Conservation (phyloP, 2,888 invertebrate genomes). For the Gari tellinella region DNA sequence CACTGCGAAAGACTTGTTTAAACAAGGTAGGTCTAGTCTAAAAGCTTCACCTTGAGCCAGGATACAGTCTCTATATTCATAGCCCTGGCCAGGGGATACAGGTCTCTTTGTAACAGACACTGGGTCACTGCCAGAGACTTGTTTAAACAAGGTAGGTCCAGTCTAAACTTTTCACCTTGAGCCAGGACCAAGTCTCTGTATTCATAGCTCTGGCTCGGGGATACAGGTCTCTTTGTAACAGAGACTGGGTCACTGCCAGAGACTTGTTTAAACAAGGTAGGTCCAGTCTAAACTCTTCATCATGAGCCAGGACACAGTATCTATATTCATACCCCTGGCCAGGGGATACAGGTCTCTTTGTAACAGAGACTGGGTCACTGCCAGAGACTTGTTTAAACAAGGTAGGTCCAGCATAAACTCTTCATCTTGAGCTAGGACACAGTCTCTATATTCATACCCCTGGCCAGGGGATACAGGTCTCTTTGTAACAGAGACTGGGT, state of each 20-base stretch:
- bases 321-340: background rate
- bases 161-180: too few relatives aligned
- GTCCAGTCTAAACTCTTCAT: background rate
- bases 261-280: slow-evolving; percentile 64
- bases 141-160: slow-evolving; percentile 63
- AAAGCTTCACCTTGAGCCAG: too few relatives aligned
- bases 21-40: slow-evolving; percentile 58
- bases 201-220: slow-evolving; percentile 43
- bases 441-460: too few relatives aligned
- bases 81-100: slow-evolving; percentile 53
- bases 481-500: too few relatives aligned
- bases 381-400: slow-evolving; percentile 58
- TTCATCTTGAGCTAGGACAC: too few relatives aligned
- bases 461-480: too few relatives aligned
- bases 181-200: too few relatives aligned
- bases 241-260: slow-evolving; percentile 61
- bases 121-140: slow-evolving; percentile 58
- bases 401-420: slow-evolving; percentile 56
- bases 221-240: slow-evolving; percentile 58
- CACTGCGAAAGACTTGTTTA: slow-evolving; percentile 60
- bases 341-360: slow-evolving; percentile 63
- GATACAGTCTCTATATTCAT: too few relatives aligned
- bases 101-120: slow-evolving; percentile 61
- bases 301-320: too few relatives aligned
- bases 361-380: slow-evolving; percentile 59